A percentile compares a stretch with the other conserved stretches of the same genome.
These are phyloP conservation scores for Takifugu rubripes DNA, from an alignment of 2,797 vertebrate species.

Conservation along the genomic window DNA sequence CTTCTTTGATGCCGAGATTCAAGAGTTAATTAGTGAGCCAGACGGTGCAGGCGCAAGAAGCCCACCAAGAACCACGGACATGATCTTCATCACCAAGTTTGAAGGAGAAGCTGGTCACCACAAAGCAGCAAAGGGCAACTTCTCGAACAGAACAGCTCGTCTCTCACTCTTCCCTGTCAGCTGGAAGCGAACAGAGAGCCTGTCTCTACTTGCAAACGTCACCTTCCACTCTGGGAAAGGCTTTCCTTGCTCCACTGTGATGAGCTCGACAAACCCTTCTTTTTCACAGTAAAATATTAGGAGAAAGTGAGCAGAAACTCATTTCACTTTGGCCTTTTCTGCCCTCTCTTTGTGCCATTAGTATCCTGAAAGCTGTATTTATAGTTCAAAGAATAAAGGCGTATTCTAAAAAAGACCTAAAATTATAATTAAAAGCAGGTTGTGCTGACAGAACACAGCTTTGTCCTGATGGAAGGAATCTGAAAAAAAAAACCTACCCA, in stretches of 20 bases:
- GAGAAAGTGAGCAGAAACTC: conserved; percentile 54
- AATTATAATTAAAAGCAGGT: conserved; percentile 16
- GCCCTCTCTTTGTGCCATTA: conserved; percentile 44
- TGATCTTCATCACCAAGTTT: conserved; percentile 11
- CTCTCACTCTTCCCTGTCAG: conserved; percentile 52
- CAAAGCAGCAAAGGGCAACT: conserved; percentile 10
- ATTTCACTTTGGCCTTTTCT: conserved; percentile 57
- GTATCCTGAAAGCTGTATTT: conserved; percentile 57
- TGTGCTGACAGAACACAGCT: not conserved
- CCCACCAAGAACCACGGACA: conserved; percentile 11
- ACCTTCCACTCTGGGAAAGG: conserved; percentile 53
- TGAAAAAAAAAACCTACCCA: conserved; percentile 9
- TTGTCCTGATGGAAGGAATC: not conserved
- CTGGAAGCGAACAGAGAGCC: conserved; percentile 40
- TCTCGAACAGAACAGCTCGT: conserved; percentile 21
- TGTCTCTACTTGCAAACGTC: conserved; percentile 69
- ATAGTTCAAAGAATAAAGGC: conserved; percentile 39
- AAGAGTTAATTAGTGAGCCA: conserved; percentile 59
- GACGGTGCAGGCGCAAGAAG: conserved; percentile 35
- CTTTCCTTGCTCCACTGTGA: conserved; percentile 53
- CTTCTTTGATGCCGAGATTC: conserved; percentile 51
- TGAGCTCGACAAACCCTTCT: conserved; percentile 67
- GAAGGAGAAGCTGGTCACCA: too few relatives aligned
- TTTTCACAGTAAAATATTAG: conserved; percentile 60
- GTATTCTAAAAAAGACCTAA: conserved; percentile 20